Evolutionary conservation across 2,888 invertebrate species (phyloP), one percentile per base, ranked within the genome.

Genomic region (Phengaris alcon): DNA sequence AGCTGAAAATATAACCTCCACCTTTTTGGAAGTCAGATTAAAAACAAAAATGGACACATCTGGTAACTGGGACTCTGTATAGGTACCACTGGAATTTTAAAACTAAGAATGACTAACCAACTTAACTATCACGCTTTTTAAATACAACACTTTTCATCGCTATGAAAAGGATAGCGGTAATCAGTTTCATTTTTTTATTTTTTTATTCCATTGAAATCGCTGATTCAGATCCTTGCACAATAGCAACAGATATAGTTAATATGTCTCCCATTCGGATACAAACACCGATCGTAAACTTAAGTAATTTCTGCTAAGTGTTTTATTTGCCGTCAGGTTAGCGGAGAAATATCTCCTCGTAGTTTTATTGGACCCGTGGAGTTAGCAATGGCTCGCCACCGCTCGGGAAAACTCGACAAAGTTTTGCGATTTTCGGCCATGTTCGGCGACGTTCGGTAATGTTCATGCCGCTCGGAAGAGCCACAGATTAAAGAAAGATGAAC

Each of bases 301-400:
- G 69, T 69, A 46, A 69, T 69, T 69, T 48, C 69, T 48, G 46
- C 69, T 46, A 69, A 69, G 69, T 69, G 69, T 69, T 69, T 69
- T 69, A 69, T 69, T 69, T 69, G 69, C 46, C 69, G 69, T 69
- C 69, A 69, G 48, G 69, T 69, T 69, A 48, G 9, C 15, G 69
- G 48, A 48, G 69, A 69, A 69, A 69, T 69, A 69, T 69, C 22
- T 48, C 69, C 69, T 15, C n/a, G n/a, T 69, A 69, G 69, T 69
- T 69, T 69, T 69, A 69, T 69, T 69, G 48, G 48, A 9, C 48
- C n/a, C 48, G 48, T 69, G 48, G 69, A 64, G 64, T 64, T 64
- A 8, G 64, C 64, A 35, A 64, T 35, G 59, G 64, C 35, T 64
- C 64, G 64, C 12, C 59, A 9, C 6, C 15, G 35, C 15, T 64